Conservation (phyloP, 2,113 vertebrate species). For the Dromas ardeola region DNA sequence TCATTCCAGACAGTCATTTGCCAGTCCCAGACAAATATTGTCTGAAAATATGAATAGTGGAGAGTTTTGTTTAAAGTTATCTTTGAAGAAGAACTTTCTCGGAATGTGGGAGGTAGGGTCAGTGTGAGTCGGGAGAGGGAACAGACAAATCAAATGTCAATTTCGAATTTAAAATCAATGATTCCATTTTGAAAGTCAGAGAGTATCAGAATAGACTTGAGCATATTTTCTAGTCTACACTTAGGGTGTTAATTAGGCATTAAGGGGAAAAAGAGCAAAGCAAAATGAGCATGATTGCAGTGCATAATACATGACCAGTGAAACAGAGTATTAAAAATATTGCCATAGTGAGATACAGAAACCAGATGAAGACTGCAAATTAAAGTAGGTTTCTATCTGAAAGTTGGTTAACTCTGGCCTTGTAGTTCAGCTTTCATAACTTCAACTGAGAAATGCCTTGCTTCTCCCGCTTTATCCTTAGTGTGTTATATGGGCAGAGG, state of each 20-base stretch:
- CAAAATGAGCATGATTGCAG: neutral
- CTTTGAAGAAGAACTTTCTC: neutral
- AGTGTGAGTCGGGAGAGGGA: neutral
- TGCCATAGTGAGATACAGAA: neutral
- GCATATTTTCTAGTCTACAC: neutral
- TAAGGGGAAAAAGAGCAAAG: neutral
- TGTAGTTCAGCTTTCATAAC: neutral
- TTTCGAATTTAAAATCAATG: neutral
- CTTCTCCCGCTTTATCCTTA: neutral
- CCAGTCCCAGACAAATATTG: neutral
- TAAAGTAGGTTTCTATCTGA: neutral
- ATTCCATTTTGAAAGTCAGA: neutral
- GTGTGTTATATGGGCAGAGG: neutral
- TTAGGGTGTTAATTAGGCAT: neutral
- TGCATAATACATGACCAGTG: neutral
- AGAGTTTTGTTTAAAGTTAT: neutral
- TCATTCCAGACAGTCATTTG: neutral
- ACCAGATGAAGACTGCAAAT: neutral
- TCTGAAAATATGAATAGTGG: neutral
- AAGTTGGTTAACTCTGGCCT: neutral
- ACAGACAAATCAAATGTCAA: neutral
- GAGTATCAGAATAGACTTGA: neutral
- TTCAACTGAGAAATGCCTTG: neutral
- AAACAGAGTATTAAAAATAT: neutral
- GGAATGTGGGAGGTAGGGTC: neutral